Evolutionary conservation across 2,797 vertebrate genomes (phyloP).

Genomic region (Poliocrania exsul): DNA sequence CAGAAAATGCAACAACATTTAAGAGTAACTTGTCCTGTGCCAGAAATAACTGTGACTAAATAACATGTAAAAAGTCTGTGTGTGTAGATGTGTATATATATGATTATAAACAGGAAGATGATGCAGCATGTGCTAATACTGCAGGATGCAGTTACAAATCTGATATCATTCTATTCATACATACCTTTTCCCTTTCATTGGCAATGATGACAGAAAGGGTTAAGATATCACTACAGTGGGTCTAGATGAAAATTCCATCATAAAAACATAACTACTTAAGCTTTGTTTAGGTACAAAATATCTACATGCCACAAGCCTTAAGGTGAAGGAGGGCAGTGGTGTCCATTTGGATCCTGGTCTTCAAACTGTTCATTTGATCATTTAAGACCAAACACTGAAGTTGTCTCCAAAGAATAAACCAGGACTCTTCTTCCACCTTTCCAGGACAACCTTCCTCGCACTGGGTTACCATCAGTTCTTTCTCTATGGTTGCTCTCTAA

Average conservation of each 20-base stretch:
- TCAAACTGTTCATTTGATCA: neutral
- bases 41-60: neutral
- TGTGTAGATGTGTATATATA: neutral
- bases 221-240: neutral
- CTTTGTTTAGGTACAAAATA: neutral
- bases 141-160: neutral
- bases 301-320: neutral
- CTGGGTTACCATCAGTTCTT: neutral
- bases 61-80: fast-evolving
- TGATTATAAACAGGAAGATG: neutral
- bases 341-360: neutral
- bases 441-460: neutral
- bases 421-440: neutral
- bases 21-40: neutral
- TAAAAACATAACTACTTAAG: neutral
- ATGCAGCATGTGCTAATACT: neutral
- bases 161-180: neutral
- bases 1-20: neutral
- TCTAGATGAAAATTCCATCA: neutral
- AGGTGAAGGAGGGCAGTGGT: neutral
- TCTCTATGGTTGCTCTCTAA: neutral
- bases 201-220: neutral
- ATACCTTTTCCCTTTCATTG: neutral
- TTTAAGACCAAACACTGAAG: neutral
- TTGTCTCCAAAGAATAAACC: neutral